Percentiles rank a stretch among this genome's conserved stretches.
phyloP scores from a whole-genome alignment of 2,888 invertebrate genomes.

The Scaptomyza flava region DNA sequence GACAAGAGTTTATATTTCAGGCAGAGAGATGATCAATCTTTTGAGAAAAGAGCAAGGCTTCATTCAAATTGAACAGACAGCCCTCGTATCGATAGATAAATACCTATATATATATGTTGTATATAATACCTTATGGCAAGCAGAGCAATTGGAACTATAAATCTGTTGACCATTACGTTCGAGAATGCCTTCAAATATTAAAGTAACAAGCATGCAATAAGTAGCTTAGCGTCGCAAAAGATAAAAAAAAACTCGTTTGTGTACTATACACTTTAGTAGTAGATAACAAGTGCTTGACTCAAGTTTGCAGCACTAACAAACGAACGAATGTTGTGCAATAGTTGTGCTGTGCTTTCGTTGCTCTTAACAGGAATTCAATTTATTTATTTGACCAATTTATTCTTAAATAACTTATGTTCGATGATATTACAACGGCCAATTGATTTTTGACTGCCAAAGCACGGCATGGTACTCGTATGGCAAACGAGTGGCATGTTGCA shows the following conservation, averaged over 20 bases:
- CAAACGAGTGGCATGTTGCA: too few species aligned
- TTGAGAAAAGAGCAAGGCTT: background rate
- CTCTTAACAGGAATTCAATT: background rate
- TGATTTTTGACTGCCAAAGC: too few species aligned
- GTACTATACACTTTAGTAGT: background rate
- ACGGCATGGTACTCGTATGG: too few species aligned
- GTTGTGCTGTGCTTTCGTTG: background rate
- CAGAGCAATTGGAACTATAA: background rate
- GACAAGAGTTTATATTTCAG: background rate
- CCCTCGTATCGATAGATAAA: slow-evolving; percentile 8
- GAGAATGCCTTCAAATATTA: background rate
- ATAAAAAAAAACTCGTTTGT: background rate
- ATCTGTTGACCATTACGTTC: background rate
- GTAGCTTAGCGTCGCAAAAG: background rate
- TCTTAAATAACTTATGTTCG: background rate
- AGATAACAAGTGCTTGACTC: background rate
- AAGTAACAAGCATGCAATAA: background rate
- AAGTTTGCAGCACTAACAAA: background rate
- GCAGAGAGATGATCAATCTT: too few species aligned
- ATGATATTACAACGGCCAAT: too few species aligned
- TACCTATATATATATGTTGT: background rate
- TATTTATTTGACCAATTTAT: background rate
- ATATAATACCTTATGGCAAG: background rate
- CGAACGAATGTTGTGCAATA: background rate
- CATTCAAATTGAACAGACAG: background rate